Base-by-base conservation (phyloP, 2,797 vertebrate species). In the Bovichtus variegatus region DNA sequence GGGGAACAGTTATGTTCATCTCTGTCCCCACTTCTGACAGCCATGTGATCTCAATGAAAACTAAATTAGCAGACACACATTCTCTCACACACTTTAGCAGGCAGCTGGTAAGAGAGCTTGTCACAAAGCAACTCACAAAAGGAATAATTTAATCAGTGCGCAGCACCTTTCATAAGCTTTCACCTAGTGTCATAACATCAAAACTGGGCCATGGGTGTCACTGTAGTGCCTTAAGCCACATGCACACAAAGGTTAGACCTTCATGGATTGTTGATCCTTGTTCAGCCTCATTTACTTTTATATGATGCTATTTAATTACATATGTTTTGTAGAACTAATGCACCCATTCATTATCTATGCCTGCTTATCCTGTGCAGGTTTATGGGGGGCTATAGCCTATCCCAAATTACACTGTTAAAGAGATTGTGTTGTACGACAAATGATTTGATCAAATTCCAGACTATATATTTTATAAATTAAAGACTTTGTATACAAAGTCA, bases 91-190 rank as follows among this genome's bases (percentile, higher is more conserved):
- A 54, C 47, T 71, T 51, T 40, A 68, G 47, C n/a, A 41, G 58
- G 68, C 70, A 55, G 64, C 50, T 64, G 68, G 38, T 62, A 38
- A 3, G 63, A 58, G 34, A 50, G 51, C 25, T 72, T 71, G 74
- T 83, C 87, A 83, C 67, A 81, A 41, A 75, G 68, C 70, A 66
- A 50, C 57, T 80, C 78, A 90, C 86, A 89, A 90, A 90, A 84
- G 51, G 82, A 90, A 87, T 88, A 64, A 91, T 80, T 88, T 73
- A 86, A 77, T 67, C 59, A 36, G 31, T 34, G 63, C 87, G 78
- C 68, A 76, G 78, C 76, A 85, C 78, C 74, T 89, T 88, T 89
- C 82, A 58, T 44, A 66, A 44, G 55, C 49, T 76, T 77, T 76
- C 38, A 57, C 38, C n/a, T 11, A 3, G 64, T 66, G 73, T 80